phyloP scores from a whole-genome alignment of 2,888 invertebrate species.

The Cheilosia pagana region DNA sequence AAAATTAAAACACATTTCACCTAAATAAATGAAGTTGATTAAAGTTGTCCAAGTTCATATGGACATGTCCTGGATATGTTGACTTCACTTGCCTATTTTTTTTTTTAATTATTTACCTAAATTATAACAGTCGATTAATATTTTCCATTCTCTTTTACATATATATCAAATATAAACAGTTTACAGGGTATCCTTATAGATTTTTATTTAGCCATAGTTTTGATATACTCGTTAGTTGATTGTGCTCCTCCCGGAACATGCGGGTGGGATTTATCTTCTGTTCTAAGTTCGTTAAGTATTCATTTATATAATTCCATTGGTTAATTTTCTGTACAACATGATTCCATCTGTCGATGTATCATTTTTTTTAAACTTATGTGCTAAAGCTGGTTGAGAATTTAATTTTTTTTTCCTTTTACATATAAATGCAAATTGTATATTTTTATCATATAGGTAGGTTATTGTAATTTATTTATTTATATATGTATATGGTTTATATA shows the following conservation, averaged over 20 bases:
- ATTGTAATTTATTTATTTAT: constrained; percentile 53
- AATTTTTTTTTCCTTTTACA: constrained; percentile 19
- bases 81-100: constrained; percentile 9
- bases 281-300: constrained; percentile 12
- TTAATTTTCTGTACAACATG: constrained; percentile 47
- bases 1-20: constrained; percentile 17
- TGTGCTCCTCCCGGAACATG: constrained; percentile 70
- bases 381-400: constrained; percentile 51
- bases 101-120: constrained; percentile 9
- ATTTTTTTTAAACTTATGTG: constrained; percentile 32
- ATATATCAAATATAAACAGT: constrained; percentile 70
- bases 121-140: constrained; percentile 64
- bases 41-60: constrained; percentile 24
- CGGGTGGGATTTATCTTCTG: constrained; percentile 61
- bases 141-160: constrained; percentile 21
- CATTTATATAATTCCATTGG: not conserved
- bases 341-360: constrained; percentile 29
- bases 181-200: constrained; percentile 38
- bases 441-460: constrained; percentile 60
- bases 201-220: constrained; percentile 32
- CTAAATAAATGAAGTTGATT: constrained; percentile 28
- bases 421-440: constrained; percentile 60
- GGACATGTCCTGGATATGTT: constrained; percentile 58
- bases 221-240: constrained; percentile 63
- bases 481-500: constrained; percentile 62